Conservation (phyloP, 2,797 vertebrate genomes). For the Orientallactaga sibirica region DNA sequence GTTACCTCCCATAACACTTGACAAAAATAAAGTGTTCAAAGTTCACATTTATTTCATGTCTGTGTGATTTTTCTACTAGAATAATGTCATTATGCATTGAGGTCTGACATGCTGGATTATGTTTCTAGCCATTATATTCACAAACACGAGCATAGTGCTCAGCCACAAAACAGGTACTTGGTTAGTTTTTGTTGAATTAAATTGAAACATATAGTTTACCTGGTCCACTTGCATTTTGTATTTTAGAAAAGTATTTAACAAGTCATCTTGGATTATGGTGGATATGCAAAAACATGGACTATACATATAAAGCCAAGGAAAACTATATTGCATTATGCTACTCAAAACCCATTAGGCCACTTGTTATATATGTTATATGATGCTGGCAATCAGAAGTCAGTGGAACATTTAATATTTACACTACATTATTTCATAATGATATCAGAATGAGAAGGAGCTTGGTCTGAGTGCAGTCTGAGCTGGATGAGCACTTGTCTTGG, state of each 20-base stretch:
- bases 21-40: not conserved
- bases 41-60: not conserved
- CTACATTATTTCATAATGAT: not conserved
- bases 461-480: not conserved
- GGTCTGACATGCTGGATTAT: not conserved
- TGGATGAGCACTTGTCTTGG: not conserved
- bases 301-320: not conserved
- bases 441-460: conserved; percentile 13
- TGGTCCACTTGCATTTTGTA: not conserved
- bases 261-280: not conserved
- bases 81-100: not conserved
- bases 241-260: conserved; percentile 10
- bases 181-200: not conserved
- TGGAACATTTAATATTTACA: not conserved
- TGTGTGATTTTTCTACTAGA: not conserved
- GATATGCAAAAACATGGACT: not conserved
- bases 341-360: not conserved
- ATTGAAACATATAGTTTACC: not conserved
- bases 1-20: not conserved
- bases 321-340: not conserved
- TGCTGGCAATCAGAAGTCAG: not conserved
- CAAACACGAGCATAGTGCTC: not conserved
- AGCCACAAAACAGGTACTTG: not conserved
- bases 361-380: not conserved
- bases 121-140: not conserved